phyloP scores from a whole-genome alignment of 2,113 vertebrate species.

The Neofelis nebulosa region DNA sequence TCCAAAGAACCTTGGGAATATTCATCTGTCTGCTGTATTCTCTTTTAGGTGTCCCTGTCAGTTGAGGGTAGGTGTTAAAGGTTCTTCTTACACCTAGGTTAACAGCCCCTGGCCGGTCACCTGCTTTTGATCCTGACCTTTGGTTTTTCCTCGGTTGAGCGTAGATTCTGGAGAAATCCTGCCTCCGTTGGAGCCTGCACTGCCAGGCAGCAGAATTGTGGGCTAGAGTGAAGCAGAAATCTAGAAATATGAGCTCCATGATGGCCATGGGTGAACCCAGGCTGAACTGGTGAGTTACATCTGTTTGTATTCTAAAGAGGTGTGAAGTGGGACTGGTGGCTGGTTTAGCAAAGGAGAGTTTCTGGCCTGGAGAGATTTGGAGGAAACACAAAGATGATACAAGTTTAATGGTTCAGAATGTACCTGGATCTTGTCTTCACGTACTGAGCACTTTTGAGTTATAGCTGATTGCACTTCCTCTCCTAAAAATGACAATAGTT shows the following conservation, averaged over 20 bases:
- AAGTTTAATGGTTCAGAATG: background rate
- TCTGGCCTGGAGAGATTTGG: background rate
- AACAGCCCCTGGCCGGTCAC: background rate
- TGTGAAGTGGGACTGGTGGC: background rate
- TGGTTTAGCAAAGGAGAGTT: background rate
- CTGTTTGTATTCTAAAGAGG: background rate
- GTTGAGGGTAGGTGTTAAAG: background rate
- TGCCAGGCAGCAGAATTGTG: background rate
- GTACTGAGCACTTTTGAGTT: background rate
- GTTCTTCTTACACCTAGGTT: background rate
- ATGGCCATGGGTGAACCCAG: slow-evolving; percentile 62
- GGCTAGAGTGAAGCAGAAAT: slow-evolving; percentile 2
- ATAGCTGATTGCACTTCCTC: background rate
- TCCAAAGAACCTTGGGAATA: background rate
- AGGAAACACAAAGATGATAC: background rate
- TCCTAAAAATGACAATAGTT: background rate
- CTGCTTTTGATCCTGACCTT: slow-evolving; percentile 22
- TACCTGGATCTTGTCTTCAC: background rate
- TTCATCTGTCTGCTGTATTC: background rate
- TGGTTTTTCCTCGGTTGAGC: slow-evolving; percentile 29
- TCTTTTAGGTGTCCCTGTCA: background rate
- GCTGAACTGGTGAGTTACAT: slow-evolving; percentile 73
- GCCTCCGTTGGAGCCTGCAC: background rate
- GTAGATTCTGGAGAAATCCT: background rate
- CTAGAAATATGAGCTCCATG: slow-evolving; percentile 55